Evolutionary conservation across 2,888 invertebrate species (phyloP), one percentile per base, ranked within the genome.

Genomic region (Erebia ligea): DNA sequence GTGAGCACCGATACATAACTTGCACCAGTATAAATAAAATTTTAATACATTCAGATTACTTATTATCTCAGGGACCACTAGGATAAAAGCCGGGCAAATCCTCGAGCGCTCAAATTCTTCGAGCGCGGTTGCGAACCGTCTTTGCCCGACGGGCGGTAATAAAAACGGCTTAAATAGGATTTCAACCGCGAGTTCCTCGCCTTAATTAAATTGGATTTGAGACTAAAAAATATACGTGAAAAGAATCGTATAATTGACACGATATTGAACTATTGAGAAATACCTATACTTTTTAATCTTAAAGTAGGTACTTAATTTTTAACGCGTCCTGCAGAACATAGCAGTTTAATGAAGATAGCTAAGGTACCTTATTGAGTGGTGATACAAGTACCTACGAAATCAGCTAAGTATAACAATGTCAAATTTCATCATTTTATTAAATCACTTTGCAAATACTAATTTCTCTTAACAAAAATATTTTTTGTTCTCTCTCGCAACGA

Each of bases 181-280:
- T 92, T 92, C 90, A 91, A 92, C 93, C 92, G 88, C 92, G 90
- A 90, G 90, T 90, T 91, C 88, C 89, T 86, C 88, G 91, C 91
- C 90, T 92, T 93, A 93, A 93, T 93, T 93, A 93, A 92, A 93
- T 92, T 92, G 91, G 92, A 93, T 93, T 91, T 92, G 91, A 87
- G 88, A 89, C 85, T 88, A 88, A 91, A 92, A 91, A 91, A 91
- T 92, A 88, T 91, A 91, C 89, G 90, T 89, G 89, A 90, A 91
- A 91, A 34, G 91, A 91, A 87, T 90, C 90, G 86, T 91, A 91
- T 92, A 91, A 90, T 91, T 92, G 91, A 87, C 84, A 82, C 84
- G 84, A n/a, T 52, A 52, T 52, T 52, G n/a, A 52, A 17, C 9
- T 4, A 17, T 6, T n/a, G 52, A 45, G 11, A 13, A 4, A 8